phyloP scores from a whole-genome alignment of 2,113 vertebrate genomes.

The Ranitomeya imitator region DNA sequence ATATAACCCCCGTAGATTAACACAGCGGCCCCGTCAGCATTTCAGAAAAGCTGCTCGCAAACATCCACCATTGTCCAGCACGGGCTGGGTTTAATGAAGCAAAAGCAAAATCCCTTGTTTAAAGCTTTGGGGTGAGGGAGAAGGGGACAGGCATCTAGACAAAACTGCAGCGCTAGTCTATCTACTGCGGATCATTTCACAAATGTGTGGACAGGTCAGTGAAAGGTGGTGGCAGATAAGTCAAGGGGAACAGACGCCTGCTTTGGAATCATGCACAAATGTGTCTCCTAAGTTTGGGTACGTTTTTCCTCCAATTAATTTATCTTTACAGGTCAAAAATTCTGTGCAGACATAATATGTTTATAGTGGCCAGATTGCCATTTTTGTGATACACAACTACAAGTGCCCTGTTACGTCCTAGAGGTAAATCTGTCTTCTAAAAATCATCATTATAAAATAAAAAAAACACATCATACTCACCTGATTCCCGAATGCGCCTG shows the following conservation, averaged over 20 bases:
- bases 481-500: too few relatives aligned
- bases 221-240: neutral
- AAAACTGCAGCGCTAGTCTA: constrained; percentile 58
- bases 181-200: constrained; percentile 28
- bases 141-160: constrained; percentile 60
- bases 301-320: neutral
- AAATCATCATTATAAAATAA: too few relatives aligned
- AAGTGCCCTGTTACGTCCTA: too few relatives aligned
- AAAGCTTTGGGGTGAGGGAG: constrained; percentile 70
- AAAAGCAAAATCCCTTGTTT: constrained; percentile 68
- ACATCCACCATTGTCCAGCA: constrained; percentile 68
- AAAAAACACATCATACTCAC: too few relatives aligned
- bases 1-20: constrained; percentile 57
- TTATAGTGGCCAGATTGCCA: neutral
- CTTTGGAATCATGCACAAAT: neutral
- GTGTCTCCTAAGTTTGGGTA: neutral
- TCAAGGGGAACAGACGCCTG: neutral
- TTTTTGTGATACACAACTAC: neutral
- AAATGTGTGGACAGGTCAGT: constrained; percentile 51
- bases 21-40: constrained; percentile 76
- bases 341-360: neutral
- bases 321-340: neutral
- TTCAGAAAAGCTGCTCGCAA: constrained; percentile 71
- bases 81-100: constrained; percentile 68
- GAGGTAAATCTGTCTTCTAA: too few relatives aligned